Conservation (phyloP, 2,888 invertebrate genomes). For the Enoplolaimus lenunculus region DNA sequence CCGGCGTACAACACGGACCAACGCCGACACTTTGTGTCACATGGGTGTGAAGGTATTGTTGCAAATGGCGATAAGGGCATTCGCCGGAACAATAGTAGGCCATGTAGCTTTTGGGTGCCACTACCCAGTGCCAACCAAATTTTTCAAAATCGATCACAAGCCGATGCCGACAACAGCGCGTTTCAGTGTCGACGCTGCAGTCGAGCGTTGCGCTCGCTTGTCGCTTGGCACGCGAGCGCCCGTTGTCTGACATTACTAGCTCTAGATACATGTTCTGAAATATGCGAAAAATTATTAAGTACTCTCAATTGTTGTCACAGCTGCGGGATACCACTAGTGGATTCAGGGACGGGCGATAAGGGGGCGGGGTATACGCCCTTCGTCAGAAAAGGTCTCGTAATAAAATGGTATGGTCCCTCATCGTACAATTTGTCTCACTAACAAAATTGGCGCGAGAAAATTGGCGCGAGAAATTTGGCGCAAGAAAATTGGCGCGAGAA, state of each 20-base stretch:
- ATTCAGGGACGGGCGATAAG: no score
- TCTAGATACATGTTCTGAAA: conserved; percentile 31
- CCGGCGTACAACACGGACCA: conserved; percentile 81
- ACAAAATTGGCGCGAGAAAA: no score
- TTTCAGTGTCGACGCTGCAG: conserved; percentile 34
- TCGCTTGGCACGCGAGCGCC: conserved; percentile 28
- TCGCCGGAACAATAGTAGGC: conserved; percentile 92
- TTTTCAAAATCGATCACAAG: conserved; percentile 79
- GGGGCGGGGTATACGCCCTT: no score
- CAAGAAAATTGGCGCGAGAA: no score
- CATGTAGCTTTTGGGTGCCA: conserved; percentile 82
- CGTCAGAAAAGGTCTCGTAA: no score
- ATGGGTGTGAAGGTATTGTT: conserved; percentile 73
- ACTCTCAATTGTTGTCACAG: background rate
- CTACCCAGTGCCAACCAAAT: conserved; percentile 95
- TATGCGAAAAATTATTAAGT: no score
- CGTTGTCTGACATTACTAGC: conserved; percentile 23
- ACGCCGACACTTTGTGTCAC: conserved; percentile 60
- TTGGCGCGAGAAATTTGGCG: no score
- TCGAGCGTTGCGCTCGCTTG: conserved; percentile 28
- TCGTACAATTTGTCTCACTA: no score
- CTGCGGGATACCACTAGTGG: no score
- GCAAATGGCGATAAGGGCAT: conserved; percentile 72
- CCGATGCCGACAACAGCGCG: conserved; percentile 74
- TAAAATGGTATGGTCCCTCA: no score